Evolutionary conservation across 2,797 vertebrate species (phyloP).

Genomic region (Ptychadena robeensis): DNA sequence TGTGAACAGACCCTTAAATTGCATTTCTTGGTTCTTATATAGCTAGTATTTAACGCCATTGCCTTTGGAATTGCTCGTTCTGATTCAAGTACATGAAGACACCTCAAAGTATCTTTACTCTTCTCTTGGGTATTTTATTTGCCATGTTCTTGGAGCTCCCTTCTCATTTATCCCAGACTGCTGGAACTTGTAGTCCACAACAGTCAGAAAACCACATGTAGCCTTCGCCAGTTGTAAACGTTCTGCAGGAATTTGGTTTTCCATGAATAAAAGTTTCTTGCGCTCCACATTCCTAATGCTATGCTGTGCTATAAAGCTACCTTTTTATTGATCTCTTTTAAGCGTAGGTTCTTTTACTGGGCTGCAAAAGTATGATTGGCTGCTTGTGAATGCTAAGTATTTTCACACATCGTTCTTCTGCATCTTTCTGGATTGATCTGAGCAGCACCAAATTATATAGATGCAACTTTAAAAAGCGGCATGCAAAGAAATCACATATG

Average conservation of each 20-base stretch:
- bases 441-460: slow-evolving; percentile 17
- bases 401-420: slow-evolving; percentile 37
- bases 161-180: not conserved
- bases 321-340: slow-evolving; percentile 9
- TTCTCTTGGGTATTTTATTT: too few relatives aligned
- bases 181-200: not conserved
- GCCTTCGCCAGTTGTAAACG: not conserved
- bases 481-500: slow-evolving; percentile 23
- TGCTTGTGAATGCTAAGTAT: slow-evolving; percentile 38
- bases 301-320: not conserved
- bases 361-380: slow-evolving; percentile 38
- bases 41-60: too few relatives aligned
- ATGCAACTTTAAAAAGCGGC: slow-evolving; percentile 19
- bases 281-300: not conserved
- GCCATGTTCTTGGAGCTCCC: not conserved
- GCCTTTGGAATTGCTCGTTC: too few relatives aligned
- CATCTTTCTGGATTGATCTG: slow-evolving; percentile 23
- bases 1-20: too few relatives aligned
- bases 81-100: too few relatives aligned
- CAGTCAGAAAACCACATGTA: not conserved
- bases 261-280: slow-evolving; percentile 15
- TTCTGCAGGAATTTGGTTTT: slow-evolving; percentile 13
- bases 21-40: too few relatives aligned
- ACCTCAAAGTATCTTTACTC: too few relatives aligned
- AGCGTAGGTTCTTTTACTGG: slow-evolving; percentile 23